Conservation (phyloP, 2,113 vertebrate genomes). For the Cyphomyrus discorhynchus region DNA sequence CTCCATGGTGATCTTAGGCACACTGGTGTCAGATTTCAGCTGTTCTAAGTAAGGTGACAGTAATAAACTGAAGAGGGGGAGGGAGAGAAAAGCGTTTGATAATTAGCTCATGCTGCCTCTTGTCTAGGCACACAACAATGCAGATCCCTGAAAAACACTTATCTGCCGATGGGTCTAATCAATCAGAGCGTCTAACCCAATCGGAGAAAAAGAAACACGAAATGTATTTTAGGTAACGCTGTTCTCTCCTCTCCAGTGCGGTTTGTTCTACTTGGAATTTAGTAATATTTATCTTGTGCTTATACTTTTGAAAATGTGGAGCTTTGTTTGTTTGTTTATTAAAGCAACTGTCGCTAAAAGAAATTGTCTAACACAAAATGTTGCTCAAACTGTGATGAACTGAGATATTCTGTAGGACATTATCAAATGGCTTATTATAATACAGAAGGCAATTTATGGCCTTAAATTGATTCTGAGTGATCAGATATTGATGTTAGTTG, state of each 20-base stretch:
- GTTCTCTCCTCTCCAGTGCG: background rate
- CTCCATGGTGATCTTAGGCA: conserved; percentile 40
- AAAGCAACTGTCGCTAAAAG: background rate
- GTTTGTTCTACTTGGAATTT: background rate
- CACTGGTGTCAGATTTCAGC: conserved; percentile 24
- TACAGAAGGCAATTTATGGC: background rate
- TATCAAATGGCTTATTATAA: background rate
- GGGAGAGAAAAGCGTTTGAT: conserved; percentile 16
- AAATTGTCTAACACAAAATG: background rate
- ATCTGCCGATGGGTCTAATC: background rate
- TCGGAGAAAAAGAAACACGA: background rate
- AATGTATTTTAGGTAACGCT: background rate
- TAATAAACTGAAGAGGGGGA: conserved; percentile 9
- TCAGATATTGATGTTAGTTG: background rate
- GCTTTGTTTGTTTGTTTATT: background rate
- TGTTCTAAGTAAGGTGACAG: conserved; percentile 26
- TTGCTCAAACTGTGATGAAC: background rate
- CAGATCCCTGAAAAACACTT: background rate
- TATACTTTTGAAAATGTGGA: background rate
- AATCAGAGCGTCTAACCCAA: background rate
- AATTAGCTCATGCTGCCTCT: conserved; percentile 19
- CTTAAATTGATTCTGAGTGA: background rate
- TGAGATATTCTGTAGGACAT: background rate
- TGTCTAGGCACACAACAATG: background rate
- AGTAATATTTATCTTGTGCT: background rate